phyloP scores from a whole-genome alignment of 2,888 invertebrate genomes.

The Teleiodes luculella region DNA sequence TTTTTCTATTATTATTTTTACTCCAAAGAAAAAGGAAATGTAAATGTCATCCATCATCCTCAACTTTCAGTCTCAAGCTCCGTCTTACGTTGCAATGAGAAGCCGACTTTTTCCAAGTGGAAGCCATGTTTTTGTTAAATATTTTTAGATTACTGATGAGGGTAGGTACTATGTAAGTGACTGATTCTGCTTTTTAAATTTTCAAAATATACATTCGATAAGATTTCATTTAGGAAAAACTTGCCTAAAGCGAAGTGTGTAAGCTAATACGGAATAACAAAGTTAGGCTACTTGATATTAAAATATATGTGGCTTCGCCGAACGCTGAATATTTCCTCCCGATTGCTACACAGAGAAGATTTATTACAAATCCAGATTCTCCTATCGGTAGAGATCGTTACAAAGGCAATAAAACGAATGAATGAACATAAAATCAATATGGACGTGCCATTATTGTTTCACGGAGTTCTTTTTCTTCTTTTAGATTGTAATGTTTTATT shows the following conservation, averaged over 20 bases:
- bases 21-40: slow-evolving; percentile 25
- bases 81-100: slow-evolving; percentile 22
- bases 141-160: neutral
- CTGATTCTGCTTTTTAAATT: no score
- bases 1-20: no score
- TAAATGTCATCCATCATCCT: slow-evolving; percentile 36
- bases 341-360: neutral
- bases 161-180: no score
- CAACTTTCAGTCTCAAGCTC: no score
- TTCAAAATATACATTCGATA: no score
- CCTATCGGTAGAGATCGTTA: slow-evolving; percentile 32
- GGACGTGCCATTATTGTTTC: neutral
- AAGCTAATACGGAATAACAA: no score
- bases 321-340: neutral
- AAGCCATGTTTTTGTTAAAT: neutral
- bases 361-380: neutral
- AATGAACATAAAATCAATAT: slow-evolving; percentile 37
- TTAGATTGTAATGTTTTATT: no score
- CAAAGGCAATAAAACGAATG: slow-evolving; percentile 45
- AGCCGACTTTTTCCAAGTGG: slow-evolving; percentile 21
- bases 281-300: neutral
- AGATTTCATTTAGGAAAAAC: no score
- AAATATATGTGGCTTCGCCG: neutral
- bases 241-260: no score
- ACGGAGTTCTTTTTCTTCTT: neutral